phyloP scores from a whole-genome alignment of 2,888 invertebrate species.

The Drosophila mimica region DNA sequence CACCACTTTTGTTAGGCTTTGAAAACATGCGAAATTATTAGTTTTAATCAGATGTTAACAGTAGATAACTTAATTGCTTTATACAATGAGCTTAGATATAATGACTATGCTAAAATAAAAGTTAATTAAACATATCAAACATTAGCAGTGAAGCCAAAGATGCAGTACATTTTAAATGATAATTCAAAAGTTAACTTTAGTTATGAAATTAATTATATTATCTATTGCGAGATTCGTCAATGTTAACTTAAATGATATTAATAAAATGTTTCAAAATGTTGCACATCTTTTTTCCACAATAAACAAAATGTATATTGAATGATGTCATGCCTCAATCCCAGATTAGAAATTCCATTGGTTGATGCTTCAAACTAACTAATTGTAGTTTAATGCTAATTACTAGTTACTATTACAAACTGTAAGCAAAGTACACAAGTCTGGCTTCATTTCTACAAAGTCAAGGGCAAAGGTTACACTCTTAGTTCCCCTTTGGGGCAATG shows the following conservation, averaged over 20 bases:
- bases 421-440: not conserved
- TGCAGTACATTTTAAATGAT: not conserved
- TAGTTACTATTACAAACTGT: not conserved
- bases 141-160: not conserved
- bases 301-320: not conserved
- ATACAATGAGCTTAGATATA: not conserved
- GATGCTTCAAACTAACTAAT: slow-evolving; percentile 3
- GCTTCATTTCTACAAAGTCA: not conserved
- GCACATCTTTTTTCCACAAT: not conserved
- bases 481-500: slow-evolving; percentile 3
- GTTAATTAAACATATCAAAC: not conserved
- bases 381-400: slow-evolving; percentile 6
- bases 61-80: not conserved
- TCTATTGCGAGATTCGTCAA: not conserved
- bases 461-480: not conserved
- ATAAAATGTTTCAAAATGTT: not conserved
- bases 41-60: slow-evolving; percentile 9
- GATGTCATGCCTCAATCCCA: not conserved
- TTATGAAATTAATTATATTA: not conserved
- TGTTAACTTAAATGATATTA: not conserved
- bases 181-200: not conserved
- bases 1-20: slow-evolving; percentile 23
- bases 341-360: not conserved
- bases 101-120: not conserved
- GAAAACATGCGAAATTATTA: slow-evolving; percentile 13